Base-by-base conservation (phyloP, 2,797 vertebrate species). In the Dromococcyx pavoninus region DNA sequence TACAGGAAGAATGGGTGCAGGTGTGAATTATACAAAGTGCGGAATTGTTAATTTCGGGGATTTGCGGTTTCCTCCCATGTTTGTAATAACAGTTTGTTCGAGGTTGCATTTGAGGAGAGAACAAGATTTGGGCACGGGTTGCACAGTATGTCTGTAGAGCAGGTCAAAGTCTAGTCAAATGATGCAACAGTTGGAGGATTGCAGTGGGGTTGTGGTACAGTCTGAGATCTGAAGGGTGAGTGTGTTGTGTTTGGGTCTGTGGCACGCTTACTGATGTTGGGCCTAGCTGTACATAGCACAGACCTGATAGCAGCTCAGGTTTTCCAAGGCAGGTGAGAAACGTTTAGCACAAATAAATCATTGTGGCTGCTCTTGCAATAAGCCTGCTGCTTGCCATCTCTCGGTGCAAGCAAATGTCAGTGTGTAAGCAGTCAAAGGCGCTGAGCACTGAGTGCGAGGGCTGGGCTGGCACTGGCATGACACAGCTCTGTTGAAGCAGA, bases 401-500 rank as follows among this genome's bases (percentile, higher is more conserved):
- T 37, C 2, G 0, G 33, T 53, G 28, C 1, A 2, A 39, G 64
- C 27, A 22, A n/a, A n/a, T 3, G 17, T 21, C 10, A 2, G 37
- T 1, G 9, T 28, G n/a, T 18, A 19, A 78, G 57, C 13, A 21
- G 27, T 24, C 30, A 22, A 7, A 86, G 64, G 56, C 1, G 1
- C 83, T 10, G n/a, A 41, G 44, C 15, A 1, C 22, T 2, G 2
- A 10, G 30, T 44, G 39, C 1, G 2, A 83, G 83, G 53, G 54
- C 71, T 66, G 78, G 48, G 27, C 46, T 0, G 0, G 24, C 0
- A 0, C 41, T 0, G 0, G 22, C 0, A 0, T 54, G 46, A 24
- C 39, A 11, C 16, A 9, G 58, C 53, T 51, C 43, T 84, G 33
- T 39, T 0, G 0, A 56, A 62, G 30, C 4, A 25, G 64, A 37